Base-by-base conservation (phyloP, 53 echinoderm and acorn worm genomes). In the Henricia sp. region DNA sequence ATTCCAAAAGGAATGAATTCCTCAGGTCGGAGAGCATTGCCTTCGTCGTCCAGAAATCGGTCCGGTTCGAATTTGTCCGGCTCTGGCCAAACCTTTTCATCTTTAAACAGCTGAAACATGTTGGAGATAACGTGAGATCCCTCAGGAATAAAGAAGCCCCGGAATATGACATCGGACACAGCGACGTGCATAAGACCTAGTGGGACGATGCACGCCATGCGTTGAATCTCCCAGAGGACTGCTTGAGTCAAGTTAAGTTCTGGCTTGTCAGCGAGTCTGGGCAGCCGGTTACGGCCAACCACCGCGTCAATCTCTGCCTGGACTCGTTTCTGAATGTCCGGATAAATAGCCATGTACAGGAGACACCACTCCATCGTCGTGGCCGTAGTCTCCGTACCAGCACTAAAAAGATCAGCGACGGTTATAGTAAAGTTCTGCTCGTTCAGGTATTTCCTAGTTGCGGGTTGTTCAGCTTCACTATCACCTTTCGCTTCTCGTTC, bases 1-100 rank as follows among this genome's bases (percentile, higher is more conserved):
- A 40, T 84, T 17, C 89, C 52, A 41, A 89, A 89, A 1, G 89
- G 84, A 19, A 84, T 89, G 5, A 89, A 66, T 50, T 89, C 41
- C 14, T 89, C 74, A 9, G 74, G 83, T 37, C 52, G 69, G 24
- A 34, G 30, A 6, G 85, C 75, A 13, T 76, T 77, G 30, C 85
- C 85, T 23, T 89, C 52, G 1, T 75, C 54, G 25, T 89, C 42
- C n/a, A 89, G 35, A 57, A 89, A 89, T 43, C 89, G 69, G 23
- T 85, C 77, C 20, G 89, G 89, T 28, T 51, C 66, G 67, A 89
- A 85, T 20, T 65, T 39, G 1, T 77, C 58, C 40, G 89, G 89
- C 2, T 89, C 57, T 2, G 74, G 35, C 85, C 85, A 89, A n/a
- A 84, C 39, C 1, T 89, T 64, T 13, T 62, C 51, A n/a, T 89